A percentile compares a stretch with the other conserved stretches of the same genome.
phyloP scores from a whole-genome alignment of 2,888 invertebrate species.

The Cartodere bifasciata region DNA sequence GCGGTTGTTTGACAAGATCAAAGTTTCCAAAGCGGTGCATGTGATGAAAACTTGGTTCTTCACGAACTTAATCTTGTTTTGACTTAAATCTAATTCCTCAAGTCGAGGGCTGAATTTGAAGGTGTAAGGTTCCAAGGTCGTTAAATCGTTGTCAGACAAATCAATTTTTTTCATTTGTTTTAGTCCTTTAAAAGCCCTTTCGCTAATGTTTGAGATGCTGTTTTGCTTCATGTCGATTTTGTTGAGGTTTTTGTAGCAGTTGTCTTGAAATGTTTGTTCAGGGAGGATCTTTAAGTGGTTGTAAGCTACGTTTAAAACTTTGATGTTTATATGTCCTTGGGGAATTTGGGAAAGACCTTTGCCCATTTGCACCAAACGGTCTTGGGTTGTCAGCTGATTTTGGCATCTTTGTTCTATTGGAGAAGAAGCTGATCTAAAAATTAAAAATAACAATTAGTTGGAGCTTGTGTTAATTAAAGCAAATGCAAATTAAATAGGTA shows the following conservation, averaged over 20 bases:
- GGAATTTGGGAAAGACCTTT: slow-evolving; percentile 23
- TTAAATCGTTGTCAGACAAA: slow-evolving; percentile 29
- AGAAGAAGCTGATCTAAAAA: background rate
- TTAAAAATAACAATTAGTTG: too few relatives aligned
- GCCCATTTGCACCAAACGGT: slow-evolving; percentile 18
- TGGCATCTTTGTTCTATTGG: background rate
- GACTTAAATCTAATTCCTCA: slow-evolving; percentile 26
- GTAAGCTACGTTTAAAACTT: slow-evolving; percentile 25
- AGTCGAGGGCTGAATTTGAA: slow-evolving; percentile 27
- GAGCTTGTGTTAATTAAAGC: too few relatives aligned
- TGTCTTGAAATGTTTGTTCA: slow-evolving; percentile 24
- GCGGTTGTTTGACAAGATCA: slow-evolving; percentile 27
- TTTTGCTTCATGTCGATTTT: slow-evolving; percentile 28
- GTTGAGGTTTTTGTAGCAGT: slow-evolving; percentile 23
- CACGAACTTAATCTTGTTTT: slow-evolving; percentile 26
- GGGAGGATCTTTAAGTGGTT: slow-evolving; percentile 24
- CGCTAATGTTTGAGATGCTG: slow-evolving; percentile 23
- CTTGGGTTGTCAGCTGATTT: background rate
- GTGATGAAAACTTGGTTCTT: slow-evolving; percentile 26
- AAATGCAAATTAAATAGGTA: too few relatives aligned
- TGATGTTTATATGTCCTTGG: slow-evolving; percentile 19
- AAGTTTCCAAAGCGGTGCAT: slow-evolving; percentile 25
- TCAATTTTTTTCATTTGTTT: slow-evolving; percentile 24
- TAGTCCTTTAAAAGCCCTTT: slow-evolving; percentile 27
- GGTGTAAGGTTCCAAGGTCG: slow-evolving; percentile 24